A percentile compares a stretch with the other conserved stretches of the same genome.
Evolutionary conservation across 2,888 invertebrate species (phyloP).

Genomic region (Chrysolina haemoptera): DNA sequence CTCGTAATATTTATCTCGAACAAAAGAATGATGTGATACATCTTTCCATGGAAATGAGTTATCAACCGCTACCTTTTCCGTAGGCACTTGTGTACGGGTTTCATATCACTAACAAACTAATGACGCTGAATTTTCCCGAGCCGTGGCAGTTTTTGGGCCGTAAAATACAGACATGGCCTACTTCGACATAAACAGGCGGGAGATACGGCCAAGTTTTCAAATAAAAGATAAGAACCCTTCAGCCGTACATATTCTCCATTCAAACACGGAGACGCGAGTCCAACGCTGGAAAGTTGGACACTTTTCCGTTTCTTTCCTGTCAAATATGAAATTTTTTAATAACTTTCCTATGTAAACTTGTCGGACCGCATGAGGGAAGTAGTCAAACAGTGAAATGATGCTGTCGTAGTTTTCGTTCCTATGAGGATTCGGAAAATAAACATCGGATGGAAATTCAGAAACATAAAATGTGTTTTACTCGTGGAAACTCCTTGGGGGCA

Average conservation of each 20-base stretch:
- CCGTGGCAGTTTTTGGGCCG: slow-evolving; percentile 57
- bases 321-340: slow-evolving; percentile 61
- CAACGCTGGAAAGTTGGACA: slow-evolving; percentile 56
- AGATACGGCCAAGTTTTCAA: slow-evolving; percentile 64
- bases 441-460: slow-evolving; percentile 38
- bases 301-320: slow-evolving; percentile 55
- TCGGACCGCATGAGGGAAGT: slow-evolving; percentile 47
- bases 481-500: background rate
- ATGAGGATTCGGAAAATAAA: slow-evolving; percentile 37
- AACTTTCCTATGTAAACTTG: slow-evolving; percentile 58
- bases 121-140: slow-evolving; percentile 6
- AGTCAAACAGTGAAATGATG: slow-evolving; percentile 42
- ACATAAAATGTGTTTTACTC: background rate
- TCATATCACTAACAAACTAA: background rate
- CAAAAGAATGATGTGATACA: background rate
- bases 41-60: background rate
- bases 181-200: slow-evolving; percentile 60
- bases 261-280: slow-evolving; percentile 46
- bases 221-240: slow-evolving; percentile 61
- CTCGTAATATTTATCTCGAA: background rate
- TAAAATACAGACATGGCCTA: slow-evolving; percentile 61
- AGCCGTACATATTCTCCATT: slow-evolving; percentile 48
- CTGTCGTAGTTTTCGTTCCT: slow-evolving; percentile 23
- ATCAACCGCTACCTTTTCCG: background rate
- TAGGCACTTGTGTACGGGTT: slow-evolving; percentile 4